A percentile compares a stretch with the other conserved stretches of the same genome.
phyloP scores from a whole-genome alignment of 2,888 invertebrate species.

The Dasysyrphus albostriatus region DNA sequence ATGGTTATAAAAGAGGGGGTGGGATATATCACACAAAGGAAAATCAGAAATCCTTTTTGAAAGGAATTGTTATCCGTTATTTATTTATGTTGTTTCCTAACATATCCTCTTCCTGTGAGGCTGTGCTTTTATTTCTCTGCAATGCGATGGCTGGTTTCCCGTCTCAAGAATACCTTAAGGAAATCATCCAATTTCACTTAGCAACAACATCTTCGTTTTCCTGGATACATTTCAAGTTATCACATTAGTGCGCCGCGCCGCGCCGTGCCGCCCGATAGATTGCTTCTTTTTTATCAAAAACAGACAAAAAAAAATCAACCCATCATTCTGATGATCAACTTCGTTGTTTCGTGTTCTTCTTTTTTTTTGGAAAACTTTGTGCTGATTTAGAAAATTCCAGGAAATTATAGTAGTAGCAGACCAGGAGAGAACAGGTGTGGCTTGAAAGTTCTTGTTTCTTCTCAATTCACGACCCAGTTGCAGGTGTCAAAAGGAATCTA shows the following conservation, averaged over 20 bases:
- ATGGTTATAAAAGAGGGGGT: neutral
- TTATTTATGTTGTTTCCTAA: slow-evolving; percentile 42
- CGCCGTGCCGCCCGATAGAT: slow-evolving; percentile 25
- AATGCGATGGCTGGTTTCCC: neutral
- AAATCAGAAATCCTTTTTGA: slow-evolving; percentile 37
- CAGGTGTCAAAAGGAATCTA: slow-evolving; percentile 68
- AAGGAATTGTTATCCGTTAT: slow-evolving; percentile 58
- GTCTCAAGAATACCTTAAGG: slow-evolving; percentile 35
- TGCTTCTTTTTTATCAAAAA: neutral
- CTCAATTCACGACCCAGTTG: neutral
- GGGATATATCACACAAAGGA: slow-evolving; percentile 18
- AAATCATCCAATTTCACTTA: slow-evolving; percentile 71
- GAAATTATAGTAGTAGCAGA: neutral
- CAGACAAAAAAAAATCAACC: slow-evolving; percentile 2
- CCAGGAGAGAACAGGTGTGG: neutral
- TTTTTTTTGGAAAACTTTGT: neutral
- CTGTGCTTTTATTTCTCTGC: neutral
- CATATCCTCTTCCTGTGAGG: neutral
- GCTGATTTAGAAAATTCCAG: neutral
- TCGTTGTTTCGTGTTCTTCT: neutral
- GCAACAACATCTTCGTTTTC: slow-evolving; percentile 51
- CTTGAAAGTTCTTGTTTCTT: slow-evolving; percentile 18
- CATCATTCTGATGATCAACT: slow-evolving; percentile 43
- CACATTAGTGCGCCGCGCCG: slow-evolving; percentile 43
- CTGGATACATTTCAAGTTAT: slow-evolving; percentile 58